Conservation (phyloP, 2,888 invertebrate genomes). For the Bhutanitis thaidina region DNA sequence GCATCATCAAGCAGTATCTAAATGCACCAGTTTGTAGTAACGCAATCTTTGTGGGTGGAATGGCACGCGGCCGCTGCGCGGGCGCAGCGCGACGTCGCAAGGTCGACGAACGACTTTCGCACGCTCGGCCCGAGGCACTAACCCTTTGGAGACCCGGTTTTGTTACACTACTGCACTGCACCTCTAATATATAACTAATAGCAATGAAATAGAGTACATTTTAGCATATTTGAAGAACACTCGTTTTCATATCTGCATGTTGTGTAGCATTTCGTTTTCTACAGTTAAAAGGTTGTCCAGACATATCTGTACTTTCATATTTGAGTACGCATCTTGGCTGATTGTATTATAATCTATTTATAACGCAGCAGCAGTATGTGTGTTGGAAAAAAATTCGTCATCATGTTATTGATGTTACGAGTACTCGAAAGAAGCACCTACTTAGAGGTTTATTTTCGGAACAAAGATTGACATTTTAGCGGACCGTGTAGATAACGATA, state of each 20-base stretch:
- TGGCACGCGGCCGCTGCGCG: conserved; percentile 57
- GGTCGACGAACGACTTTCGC: conserved; percentile 79
- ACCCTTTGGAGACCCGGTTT: conserved; percentile 20
- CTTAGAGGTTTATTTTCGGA: conserved; percentile 15
- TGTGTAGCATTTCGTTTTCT: not conserved
- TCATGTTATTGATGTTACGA: conserved; percentile 5
- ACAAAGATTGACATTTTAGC: conserved; percentile 6
- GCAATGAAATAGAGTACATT: conserved; percentile 3
- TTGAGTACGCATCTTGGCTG: too few relatives aligned
- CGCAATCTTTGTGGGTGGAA: conserved; percentile 62
- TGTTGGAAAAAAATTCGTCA: not conserved
- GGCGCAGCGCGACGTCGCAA: conserved; percentile 48
- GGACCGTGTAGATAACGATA: not conserved
- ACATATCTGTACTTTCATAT: not conserved
- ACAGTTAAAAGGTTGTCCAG: not conserved
- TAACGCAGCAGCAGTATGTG: not conserved
- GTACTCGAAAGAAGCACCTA: conserved; percentile 10
- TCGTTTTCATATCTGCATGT: too few relatives aligned
- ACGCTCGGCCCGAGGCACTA: conserved; percentile 43
- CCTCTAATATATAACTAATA: not conserved
- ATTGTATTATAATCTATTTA: not conserved
- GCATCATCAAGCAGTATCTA: too few relatives aligned
- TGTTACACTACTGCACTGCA: not conserved
- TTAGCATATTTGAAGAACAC: not conserved
- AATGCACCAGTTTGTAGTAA: conserved; percentile 35